Percentiles rank a stretch among this genome's conserved stretches.
Conservation (phyloP, 2,888 invertebrate species). For the Lasioglossum marginatum region DNA sequence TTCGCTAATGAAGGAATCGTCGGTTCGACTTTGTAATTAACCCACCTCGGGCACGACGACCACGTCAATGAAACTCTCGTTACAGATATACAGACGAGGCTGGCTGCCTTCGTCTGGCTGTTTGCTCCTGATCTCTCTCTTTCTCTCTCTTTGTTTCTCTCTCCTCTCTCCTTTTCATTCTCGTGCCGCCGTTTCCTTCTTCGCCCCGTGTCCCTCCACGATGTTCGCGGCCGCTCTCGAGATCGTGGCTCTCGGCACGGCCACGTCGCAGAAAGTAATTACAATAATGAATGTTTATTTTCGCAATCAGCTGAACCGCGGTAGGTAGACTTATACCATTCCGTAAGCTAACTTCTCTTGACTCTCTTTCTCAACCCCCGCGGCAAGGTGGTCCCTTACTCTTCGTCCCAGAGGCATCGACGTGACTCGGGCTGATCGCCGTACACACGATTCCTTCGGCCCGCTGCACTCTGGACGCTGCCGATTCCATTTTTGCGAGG, state of each 20-base stretch:
- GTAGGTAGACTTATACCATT: conserved; percentile 77
- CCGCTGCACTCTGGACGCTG: background rate
- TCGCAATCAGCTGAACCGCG: conserved; percentile 82
- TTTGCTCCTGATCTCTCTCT: conserved; percentile 5
- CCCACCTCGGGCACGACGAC: conserved; percentile 71
- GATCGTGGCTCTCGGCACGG: conserved; percentile 73
- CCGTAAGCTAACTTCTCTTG: conserved; percentile 69
- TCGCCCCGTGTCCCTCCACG: conserved; percentile 44
- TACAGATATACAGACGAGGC: conserved; percentile 64
- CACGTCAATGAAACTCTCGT: conserved; percentile 77
- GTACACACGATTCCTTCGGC: background rate
- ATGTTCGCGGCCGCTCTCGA: conserved; percentile 51
- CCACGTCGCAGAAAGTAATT: conserved; percentile 82
- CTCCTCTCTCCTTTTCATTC: conserved; percentile 27
- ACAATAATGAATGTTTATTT: conserved; percentile 83
- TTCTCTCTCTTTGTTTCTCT: background rate
- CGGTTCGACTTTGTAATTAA: conserved; percentile 79
- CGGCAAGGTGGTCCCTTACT: conserved; percentile 76
- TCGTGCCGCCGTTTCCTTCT: conserved; percentile 50
- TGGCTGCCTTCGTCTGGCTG: conserved; percentile 23
- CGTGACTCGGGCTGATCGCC: conserved; percentile 45
- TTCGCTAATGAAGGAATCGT: conserved; percentile 80
- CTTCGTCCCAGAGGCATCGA: conserved; percentile 58
- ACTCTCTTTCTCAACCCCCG: conserved; percentile 68
- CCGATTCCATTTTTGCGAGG: background rate